phyloP scores from a whole-genome alignment of 2,113 vertebrate genomes.

The Lepus americanus region DNA sequence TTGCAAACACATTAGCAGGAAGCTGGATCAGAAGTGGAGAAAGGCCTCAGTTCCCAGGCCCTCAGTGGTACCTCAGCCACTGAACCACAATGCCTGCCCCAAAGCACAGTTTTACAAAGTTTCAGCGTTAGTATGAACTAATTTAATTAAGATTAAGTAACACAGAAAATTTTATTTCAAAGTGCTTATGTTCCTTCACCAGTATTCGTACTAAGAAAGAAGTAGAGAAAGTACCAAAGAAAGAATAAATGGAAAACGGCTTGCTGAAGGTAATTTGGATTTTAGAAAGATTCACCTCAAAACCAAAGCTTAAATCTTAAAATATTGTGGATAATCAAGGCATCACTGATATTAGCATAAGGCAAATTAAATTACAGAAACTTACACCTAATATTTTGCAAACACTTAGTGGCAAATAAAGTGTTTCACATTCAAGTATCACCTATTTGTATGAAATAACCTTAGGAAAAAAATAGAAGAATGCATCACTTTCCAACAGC shows the following conservation, averaged over 20 bases:
- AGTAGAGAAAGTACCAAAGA: not conserved
- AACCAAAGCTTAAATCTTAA: not conserved
- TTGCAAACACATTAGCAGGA: no score
- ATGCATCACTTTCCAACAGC: constrained; percentile 31
- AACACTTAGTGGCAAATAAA: not conserved
- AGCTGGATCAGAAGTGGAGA: no score
- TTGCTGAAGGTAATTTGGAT: not conserved
- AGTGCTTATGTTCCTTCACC: not conserved
- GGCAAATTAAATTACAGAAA: not conserved
- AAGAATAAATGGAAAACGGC: not conserved
- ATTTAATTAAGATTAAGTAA: not conserved
- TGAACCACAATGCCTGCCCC: no score
- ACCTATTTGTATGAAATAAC: not conserved
- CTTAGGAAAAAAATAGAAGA: not conserved
- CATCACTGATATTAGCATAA: not conserved
- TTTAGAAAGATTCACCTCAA: not conserved
- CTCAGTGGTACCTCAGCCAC: no score
- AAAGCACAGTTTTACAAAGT: not conserved
- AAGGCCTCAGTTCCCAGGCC: no score
- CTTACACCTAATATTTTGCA: not conserved
- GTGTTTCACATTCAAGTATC: not conserved
- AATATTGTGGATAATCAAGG: not conserved
- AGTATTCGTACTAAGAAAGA: not conserved
- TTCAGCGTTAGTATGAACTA: not conserved
- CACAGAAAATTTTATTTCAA: not conserved